Conservation (phyloP, 2,888 invertebrate genomes). For the Melipona bicolor region DNA sequence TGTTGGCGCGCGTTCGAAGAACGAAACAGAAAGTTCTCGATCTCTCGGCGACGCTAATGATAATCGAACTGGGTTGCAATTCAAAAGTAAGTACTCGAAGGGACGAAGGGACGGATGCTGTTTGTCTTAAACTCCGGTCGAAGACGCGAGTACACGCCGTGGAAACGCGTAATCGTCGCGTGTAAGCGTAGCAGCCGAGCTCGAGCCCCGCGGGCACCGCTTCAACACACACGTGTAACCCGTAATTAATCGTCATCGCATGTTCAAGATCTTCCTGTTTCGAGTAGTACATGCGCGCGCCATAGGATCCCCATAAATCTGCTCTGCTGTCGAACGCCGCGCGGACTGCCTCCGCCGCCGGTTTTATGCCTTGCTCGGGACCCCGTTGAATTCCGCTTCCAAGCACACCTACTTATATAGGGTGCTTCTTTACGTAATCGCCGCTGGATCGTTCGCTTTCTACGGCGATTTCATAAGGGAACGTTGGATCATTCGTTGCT, state of each 20-base stretch:
- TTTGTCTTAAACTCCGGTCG: conserved; percentile 54
- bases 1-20: conserved; percentile 33
- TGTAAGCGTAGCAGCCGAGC: conserved; percentile 43
- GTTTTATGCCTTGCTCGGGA: conserved; percentile 44
- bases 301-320: conserved; percentile 68
- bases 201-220: conserved; percentile 16
- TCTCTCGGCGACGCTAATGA: conserved; percentile 74
- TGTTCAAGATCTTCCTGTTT: conserved; percentile 70
- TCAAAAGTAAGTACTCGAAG: conserved; percentile 53
- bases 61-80: conserved; percentile 74
- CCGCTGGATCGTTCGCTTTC: not conserved
- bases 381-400: conserved; percentile 18
- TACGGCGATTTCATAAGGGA: not conserved
- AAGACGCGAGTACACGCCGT: conserved; percentile 47
- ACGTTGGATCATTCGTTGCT: not conserved
- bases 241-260: conserved; percentile 72
- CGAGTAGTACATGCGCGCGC: conserved; percentile 61
- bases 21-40: conserved; percentile 74
- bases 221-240: conserved; percentile 60
- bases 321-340: conserved; percentile 58
- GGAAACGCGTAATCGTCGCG: conserved; percentile 64
- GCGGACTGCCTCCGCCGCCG: conserved; percentile 28
- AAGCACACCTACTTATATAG: conserved; percentile 40
- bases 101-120: conserved; percentile 32
- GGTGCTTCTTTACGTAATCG: conserved; percentile 35